Evolutionary conservation across 2,113 vertebrate species (phyloP), one percentile per base, ranked within the genome.

Genomic region (Scophthalmus maximus): DNA sequence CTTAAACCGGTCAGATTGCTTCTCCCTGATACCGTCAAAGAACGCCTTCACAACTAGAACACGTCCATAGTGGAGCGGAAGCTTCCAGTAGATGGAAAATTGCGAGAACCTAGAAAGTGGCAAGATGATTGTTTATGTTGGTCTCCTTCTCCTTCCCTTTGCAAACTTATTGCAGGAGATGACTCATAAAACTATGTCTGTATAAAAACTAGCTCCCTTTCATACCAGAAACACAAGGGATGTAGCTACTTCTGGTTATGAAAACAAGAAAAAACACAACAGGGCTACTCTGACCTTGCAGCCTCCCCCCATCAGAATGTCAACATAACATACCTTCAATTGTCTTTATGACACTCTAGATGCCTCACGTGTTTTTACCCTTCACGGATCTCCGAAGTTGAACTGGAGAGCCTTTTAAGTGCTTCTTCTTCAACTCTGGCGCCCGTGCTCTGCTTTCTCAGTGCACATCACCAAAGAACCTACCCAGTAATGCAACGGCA

Each of bases 321-420:
- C 79, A 78, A 78, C 29, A 70, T 64, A 62, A 70, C 59, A 79
- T 60, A 83, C 73, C 71, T 78, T 81, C 78, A 77, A 72, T 68
- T 86, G 77, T 83, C 80, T 85, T 78, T 79, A 83, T 83, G 72
- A 71, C 85, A 82, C 86, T 75, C 63, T 47, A 73, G 55, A 79
- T 82, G 65, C 65, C 78, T 50, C 60, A 73, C 71, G 53, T 67
- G 62, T 77, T 68, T 86, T 82, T 89, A 73, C 73, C 83, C 87
- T 90, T 89, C 89, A 91, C 46, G 59, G 78, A 68, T 87, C 76
- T 72, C 61, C 70, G 70, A 59, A 60, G 64, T 60, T 66, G 68
- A 80, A 66, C 20, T 58, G 56, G 11, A 75, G 60, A 82, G 59
- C 36, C 57, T 82, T 87, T 84, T 82, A 86, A 89, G 79, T 77